A percentile compares a stretch with the other conserved stretches of the same genome.
These are phyloP conservation scores for Apteryx owenii DNA, from an alignment of 2,113 vertebrate species.

Conservation along the genomic window DNA sequence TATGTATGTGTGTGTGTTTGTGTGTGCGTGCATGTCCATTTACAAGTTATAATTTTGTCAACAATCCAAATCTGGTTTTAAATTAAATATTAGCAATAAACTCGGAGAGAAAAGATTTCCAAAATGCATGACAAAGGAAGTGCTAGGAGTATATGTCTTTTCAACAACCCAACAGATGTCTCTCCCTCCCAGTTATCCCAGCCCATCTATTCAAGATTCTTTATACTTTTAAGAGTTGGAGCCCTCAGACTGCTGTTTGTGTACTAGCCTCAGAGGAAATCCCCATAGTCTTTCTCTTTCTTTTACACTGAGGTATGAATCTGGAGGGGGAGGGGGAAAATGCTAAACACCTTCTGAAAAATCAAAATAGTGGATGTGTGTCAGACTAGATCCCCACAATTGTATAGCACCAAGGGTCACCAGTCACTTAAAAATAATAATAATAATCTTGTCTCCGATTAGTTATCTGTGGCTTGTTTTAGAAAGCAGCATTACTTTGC, in stretches of 20 bases:
- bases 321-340: background rate
- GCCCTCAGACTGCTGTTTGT: background rate
- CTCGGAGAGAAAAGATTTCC: slow-evolving; percentile 42
- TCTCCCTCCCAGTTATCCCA: slow-evolving; percentile 39
- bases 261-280: slow-evolving; percentile 22
- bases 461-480: background rate
- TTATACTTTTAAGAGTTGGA: slow-evolving; percentile 31
- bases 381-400: background rate
- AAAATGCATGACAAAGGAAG: slow-evolving; percentile 57
- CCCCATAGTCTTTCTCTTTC: slow-evolving; percentile 32
- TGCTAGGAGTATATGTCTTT: slow-evolving; percentile 52
- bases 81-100: slow-evolving; percentile 67
- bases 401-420: background rate
- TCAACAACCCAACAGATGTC: slow-evolving; percentile 64
- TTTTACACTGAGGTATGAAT: background rate
- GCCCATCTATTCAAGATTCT: slow-evolving; percentile 41
- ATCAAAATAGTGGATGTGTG: background rate
- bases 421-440: background rate
- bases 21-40: background rate
- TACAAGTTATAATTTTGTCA: slow-evolving; percentile 55
- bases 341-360: background rate
- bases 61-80: slow-evolving; percentile 56
- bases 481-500: slow-evolving; percentile 10
- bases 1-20: no score
- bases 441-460: background rate